phyloP scores from a whole-genome alignment of 2,113 vertebrate genomes.

The Hydrochoerus hydrochaeris region DNA sequence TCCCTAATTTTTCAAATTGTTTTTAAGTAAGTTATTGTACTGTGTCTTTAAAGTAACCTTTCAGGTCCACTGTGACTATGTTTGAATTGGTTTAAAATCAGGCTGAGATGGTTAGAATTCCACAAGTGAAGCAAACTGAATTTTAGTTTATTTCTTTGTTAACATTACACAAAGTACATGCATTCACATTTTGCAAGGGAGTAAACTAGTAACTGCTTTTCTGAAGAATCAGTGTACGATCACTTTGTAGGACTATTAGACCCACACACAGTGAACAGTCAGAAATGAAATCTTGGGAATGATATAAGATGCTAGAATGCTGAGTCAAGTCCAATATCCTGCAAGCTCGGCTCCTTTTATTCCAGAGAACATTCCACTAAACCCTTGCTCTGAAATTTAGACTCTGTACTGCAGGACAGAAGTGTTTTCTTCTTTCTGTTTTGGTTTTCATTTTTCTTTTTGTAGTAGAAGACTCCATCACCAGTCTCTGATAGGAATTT shows the following conservation, averaged over 20 bases:
- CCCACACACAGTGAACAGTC: neutral
- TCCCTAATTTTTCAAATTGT: conserved; percentile 64
- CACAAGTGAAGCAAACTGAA: neutral
- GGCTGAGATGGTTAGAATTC: neutral
- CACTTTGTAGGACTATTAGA: neutral
- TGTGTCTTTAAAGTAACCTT: conserved; percentile 12
- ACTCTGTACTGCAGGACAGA: neutral
- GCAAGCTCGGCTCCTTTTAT: neutral
- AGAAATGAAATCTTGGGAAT: neutral
- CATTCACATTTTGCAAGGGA: neutral
- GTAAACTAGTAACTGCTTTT: neutral
- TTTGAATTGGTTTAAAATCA: neutral
- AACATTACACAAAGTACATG: neutral
- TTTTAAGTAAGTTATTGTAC: conserved; percentile 35
- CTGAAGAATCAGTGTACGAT: neutral
- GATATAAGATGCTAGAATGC: neutral
- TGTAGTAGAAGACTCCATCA: neutral
- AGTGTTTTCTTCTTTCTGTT: neutral
- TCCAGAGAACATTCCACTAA: neutral
- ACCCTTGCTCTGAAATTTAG: neutral
- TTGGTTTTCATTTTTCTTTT: neutral
- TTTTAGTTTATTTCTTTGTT: conserved; percentile 11
- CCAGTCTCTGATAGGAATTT: neutral
- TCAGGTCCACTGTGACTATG: neutral
- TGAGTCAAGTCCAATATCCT: neutral